Percentiles rank a stretch among this genome's conserved stretches.
phyloP scores from a whole-genome alignment of 2,113 vertebrate genomes.

The Coturnix japonica region DNA sequence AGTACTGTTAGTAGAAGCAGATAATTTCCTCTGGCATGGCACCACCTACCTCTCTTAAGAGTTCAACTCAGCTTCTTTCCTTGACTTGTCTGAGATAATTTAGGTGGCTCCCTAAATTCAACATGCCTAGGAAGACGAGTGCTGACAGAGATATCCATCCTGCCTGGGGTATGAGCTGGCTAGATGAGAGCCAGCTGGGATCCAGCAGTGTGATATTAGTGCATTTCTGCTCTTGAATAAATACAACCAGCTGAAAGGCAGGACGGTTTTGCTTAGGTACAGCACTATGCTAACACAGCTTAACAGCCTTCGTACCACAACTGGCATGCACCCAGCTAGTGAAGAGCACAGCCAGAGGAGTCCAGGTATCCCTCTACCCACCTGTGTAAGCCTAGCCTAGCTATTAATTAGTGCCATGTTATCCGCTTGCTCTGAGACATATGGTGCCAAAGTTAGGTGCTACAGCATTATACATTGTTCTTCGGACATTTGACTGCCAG shows the following conservation, averaged over 20 bases:
- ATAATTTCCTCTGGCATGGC: background rate
- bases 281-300: background rate
- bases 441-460: background rate
- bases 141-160: background rate
- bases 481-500: background rate
- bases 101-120: background rate
- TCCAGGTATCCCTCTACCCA: background rate
- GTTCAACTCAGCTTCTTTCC: background rate
- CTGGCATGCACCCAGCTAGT: background rate
- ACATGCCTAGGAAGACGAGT: background rate
- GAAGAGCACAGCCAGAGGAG: background rate
- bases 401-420: background rate
- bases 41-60: background rate
- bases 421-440: background rate
- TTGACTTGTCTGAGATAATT: background rate
- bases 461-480: background rate
- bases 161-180: background rate
- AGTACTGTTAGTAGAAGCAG: background rate
- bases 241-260: background rate
- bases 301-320: background rate
- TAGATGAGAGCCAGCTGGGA: slow-evolving; percentile 11
- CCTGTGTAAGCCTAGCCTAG: rapidly evolving
- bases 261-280: background rate
- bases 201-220: background rate
- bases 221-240: background rate